Base-by-base conservation (phyloP, 1,140 invertebrate genomes). In the Drosophila ananassae region DNA sequence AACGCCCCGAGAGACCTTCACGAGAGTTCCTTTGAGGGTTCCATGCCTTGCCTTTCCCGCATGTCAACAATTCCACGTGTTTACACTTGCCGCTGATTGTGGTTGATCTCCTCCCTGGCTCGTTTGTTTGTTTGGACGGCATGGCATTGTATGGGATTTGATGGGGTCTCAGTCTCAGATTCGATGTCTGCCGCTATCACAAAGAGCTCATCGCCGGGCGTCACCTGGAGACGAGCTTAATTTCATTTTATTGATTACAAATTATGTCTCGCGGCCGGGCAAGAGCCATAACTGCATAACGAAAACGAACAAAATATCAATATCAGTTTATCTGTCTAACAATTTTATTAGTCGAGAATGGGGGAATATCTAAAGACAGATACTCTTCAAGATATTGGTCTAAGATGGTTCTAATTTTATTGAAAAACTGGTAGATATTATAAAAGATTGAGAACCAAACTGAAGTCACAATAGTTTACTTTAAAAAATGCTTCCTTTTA, bases 11-110 rank as follows among this genome's bases (percentile, higher is more conserved):
- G 82, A 56, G 73, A 64, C 73, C 66, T 72, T 83, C 48, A 37
- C 22, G 9, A 59, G 41, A 21, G 8, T 47, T 72, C 44, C 47
- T 61, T 32, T 6, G 61, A 25, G 62, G 44, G 34, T 52, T 57
- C 60, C 37, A 54, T 73, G 12, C 34, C 34, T 75, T 34, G 21
- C 13, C 39, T 32, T 59, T 41, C 39, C 58, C 48, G 41, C 48
- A 64, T 69, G 61, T 57, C 59, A 72, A 71, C 69, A 67, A 44
- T 51, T 61, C 74, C 79, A 89, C 76, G 76, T 89, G 83, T 83
- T 89, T 89, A 83, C 83, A 89, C 83, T 89, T 89, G 83, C 75
- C 83, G 79, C 71, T 52, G 75, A 72, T 87, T 89, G 83, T 89
- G 83, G 83, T 77, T 48, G 63, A 46, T 56, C 56, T 44, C 34